Base-by-base conservation (phyloP, 2,888 invertebrate species). In the Silvanus unidentatus region DNA sequence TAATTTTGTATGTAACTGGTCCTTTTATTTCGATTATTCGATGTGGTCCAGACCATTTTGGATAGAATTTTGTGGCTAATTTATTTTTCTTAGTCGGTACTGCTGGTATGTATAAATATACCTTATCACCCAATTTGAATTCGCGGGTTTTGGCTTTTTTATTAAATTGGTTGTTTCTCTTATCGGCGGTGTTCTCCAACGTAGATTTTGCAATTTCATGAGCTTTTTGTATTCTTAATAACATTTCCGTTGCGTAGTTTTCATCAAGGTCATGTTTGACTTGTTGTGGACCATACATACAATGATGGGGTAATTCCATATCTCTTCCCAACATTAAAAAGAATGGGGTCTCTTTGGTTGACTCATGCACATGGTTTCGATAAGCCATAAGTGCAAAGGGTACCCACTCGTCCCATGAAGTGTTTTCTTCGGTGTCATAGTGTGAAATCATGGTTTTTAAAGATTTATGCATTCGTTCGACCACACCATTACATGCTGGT, bases 401-500 rank as follows among this genome's bases (percentile, higher is more conserved):
- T 16, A 66, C 12, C 53, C 55, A 55, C 12, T 47, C 28, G 37
- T 65, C 64, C 62, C 62, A 66, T 36, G 61, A 53, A 10, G 35
- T 14, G 14, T 56, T 53, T 8, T 56, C 42, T 34, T 52, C 36
- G 0, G 40, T 15, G 1, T 64, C 50, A 38, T 57, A 62, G 37
- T 63, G 59, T 2, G 56, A 52, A 2, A 66, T 27, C 39, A 53
- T 52, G 15, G 59, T 54, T 39, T 55, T 61, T 1, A 67, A 35
- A 1, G 52, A 48, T 32, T 62, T 39, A 30, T 65, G 65, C 29
- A 54, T 47, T 30, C 65, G 29, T 42, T 67, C 65, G 1, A 65
- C 45, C 30, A 56, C 45, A 2, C 63, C 65, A 40, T 68, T 68
- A 1, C 55, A 42, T 11, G 50, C 45, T 4, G 66, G 62, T 16